Percentiles rank a stretch among this genome's conserved stretches.
phyloP scores from a whole-genome alignment of 1,140 invertebrate genomes.

The Maconellicoccus hirsutus region DNA sequence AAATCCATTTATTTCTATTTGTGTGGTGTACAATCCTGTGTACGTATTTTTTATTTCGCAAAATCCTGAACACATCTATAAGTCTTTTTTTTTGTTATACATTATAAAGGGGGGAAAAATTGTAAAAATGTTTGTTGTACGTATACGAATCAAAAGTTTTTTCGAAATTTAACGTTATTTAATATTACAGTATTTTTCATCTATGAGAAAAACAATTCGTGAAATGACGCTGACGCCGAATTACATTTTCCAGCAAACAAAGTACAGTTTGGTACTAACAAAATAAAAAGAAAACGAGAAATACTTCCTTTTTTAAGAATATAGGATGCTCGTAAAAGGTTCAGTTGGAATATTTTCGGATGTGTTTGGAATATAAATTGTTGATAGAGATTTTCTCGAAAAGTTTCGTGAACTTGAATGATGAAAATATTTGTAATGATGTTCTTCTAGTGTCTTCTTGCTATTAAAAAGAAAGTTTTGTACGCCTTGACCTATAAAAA shows the following conservation, averaged over 20 bases:
- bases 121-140: background rate
- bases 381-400: too few relatives aligned
- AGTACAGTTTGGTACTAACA: conserved; percentile 4
- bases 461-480: too few relatives aligned
- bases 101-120: background rate
- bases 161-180: background rate
- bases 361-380: too few relatives aligned
- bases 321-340: background rate
- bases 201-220: conserved; percentile 4
- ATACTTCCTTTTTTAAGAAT: background rate
- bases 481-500: too few relatives aligned
- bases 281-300: background rate
- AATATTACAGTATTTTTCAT: background rate
- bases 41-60: background rate
- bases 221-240: background rate
- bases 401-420: too few relatives aligned
- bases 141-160: background rate
- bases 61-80: background rate
- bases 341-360: too few relatives aligned
- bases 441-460: too few relatives aligned
- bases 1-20: background rate
- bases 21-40: background rate
- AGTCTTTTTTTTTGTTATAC: background rate
- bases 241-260: background rate
- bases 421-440: too few relatives aligned